These are phyloP conservation scores for Aptenodytes forsteri DNA, from an alignment of 2,113 vertebrate species.

Conservation along the genomic window DNA sequence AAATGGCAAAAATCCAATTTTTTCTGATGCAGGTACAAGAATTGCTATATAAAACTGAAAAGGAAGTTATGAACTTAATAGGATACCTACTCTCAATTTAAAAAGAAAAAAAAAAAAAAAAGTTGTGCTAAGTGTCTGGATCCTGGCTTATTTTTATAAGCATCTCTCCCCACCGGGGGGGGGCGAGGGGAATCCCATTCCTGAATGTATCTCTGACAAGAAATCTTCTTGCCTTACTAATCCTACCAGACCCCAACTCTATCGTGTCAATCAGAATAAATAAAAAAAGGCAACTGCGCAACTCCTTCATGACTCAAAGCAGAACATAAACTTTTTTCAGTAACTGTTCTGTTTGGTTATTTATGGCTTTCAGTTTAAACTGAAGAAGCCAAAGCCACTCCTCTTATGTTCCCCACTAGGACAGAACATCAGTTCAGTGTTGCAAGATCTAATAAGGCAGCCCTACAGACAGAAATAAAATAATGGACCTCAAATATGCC, in stretches of 20 bases:
- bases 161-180: neutral
- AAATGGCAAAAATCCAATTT: neutral
- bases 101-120: neutral
- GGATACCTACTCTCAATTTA: neutral
- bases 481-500: neutral
- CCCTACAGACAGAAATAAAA: neutral
- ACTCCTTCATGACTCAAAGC: neutral
- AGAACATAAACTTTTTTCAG: neutral
- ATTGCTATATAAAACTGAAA: neutral
- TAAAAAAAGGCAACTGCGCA: neutral
- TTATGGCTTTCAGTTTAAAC: neutral
- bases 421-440: neutral
- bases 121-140: neutral
- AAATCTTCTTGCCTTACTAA: neutral
- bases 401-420: neutral
- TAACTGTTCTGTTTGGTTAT: too few species aligned
- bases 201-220: neutral
- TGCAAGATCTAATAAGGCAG: neutral
- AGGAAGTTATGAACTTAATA: neutral
- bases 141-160: neutral
- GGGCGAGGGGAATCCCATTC: neutral
- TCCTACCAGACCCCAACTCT: neutral
- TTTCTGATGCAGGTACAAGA: neutral
- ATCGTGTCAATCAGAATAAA: neutral
- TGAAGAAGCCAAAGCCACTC: neutral